Evolutionary conservation across 2,888 invertebrate species (phyloP), one percentile per base, ranked within the genome.

Genomic region (Drosophila planitibia): DNA sequence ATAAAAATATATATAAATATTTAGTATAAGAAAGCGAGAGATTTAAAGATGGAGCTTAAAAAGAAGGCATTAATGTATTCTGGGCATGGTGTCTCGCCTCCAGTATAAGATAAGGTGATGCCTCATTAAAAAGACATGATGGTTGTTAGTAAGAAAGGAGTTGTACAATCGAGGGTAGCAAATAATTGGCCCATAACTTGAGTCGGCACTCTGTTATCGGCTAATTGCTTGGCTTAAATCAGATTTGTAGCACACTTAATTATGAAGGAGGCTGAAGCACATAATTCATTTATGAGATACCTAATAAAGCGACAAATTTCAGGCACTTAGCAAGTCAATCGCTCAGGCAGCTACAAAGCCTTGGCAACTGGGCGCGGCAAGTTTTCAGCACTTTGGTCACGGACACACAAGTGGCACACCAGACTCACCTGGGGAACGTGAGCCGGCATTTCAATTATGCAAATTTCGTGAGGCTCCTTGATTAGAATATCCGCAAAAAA

Each of bases 301-400:
- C 89, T 90, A 86, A 86, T 91, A 91, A 79, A 85, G 91, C 85
- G 91, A 82, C 88, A 91, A 86, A 87, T 86, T 90, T 73, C 67
- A 73, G 74, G 63, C 82, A 90, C 91, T 86, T 90, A 73, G 80
- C 90, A 73, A 79, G 88, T 84, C 90, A 87, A 79, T 91, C 90
- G 65, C 61, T 80, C 70, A 70, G 39, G 49, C 54, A 32, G 49
- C 61, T 28, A 49, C 44, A 30, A 52, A 12, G 16, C 32, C 32
- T 5, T 16, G 16, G 2, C 9, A 25, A n/a, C 12, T 12, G 64
- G 53, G 59, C 52, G 63, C 58, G 77, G 44, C 69, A 80, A 64
- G 69, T 76, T 73, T 70, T 59, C 37, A 74, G 68, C 68, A 62
- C 67, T 79, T 80, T 67, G 62, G 74, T 67, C 85, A 85, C 69